phyloP scores from a whole-genome alignment of 2,888 invertebrate species.

The Asteroscopus sphinx region DNA sequence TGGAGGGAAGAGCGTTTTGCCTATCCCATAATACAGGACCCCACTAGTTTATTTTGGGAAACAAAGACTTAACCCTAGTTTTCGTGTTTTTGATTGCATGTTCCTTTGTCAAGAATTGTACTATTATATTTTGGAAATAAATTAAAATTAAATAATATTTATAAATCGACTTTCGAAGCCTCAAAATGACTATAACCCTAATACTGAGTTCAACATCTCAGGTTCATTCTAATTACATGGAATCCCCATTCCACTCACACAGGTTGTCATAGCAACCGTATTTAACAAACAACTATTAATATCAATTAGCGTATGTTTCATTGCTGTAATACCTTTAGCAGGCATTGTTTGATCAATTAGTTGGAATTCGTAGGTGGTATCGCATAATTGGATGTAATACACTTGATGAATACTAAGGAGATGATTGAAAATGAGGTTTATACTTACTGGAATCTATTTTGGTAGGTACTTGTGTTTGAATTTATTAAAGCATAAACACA shows the following conservation, averaged over 20 bases:
- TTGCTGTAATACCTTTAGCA: slow-evolving; percentile 20
- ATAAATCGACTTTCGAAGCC: too few relatives aligned
- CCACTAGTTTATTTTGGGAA: too few relatives aligned
- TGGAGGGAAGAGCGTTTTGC: too few relatives aligned
- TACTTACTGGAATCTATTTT: too few relatives aligned
- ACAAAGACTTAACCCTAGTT: too few relatives aligned
- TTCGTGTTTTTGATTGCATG: too few relatives aligned
- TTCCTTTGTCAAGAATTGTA: too few relatives aligned
- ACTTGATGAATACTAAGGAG: background rate
- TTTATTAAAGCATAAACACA: too few relatives aligned
- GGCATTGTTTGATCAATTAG: slow-evolving; percentile 40
- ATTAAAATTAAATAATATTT: too few relatives aligned
- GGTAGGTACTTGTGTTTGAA: too few relatives aligned
- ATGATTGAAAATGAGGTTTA: background rate
- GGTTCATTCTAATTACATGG: slow-evolving; percentile 18
- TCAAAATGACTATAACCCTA: background rate
- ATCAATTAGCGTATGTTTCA: slow-evolving; percentile 38
- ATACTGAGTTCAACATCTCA: slow-evolving; percentile 11
- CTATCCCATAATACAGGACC: too few relatives aligned
- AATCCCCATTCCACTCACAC: slow-evolving; percentile 15
- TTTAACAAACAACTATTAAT: slow-evolving; percentile 36
- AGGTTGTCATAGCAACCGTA: slow-evolving; percentile 21
- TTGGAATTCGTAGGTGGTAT: slow-evolving; percentile 7
- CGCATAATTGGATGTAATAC: slow-evolving; percentile 29
- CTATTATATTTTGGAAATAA: too few relatives aligned